Evolutionary conservation across 1,140 invertebrate species (phyloP).

Genomic region (Drosophila pectinifera): DNA sequence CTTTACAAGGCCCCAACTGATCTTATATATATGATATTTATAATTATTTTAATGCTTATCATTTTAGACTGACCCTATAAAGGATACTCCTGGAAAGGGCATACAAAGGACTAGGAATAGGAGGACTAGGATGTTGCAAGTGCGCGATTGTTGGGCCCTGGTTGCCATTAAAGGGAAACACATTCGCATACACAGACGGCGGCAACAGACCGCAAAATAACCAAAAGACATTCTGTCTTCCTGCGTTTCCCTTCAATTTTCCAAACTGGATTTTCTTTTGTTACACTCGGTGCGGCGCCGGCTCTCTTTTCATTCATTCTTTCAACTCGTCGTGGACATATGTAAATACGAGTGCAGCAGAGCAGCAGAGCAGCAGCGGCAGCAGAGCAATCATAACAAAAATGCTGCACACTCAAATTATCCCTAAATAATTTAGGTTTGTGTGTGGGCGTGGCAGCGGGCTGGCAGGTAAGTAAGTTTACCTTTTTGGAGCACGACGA

Average conservation of each 20-base stretch:
- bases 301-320: conserved; percentile 22
- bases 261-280: conserved; percentile 28
- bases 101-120: conserved; percentile 22
- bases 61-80: too few relatives aligned
- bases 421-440: conserved; percentile 80
- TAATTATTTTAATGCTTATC: too few relatives aligned
- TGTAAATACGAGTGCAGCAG: conserved; percentile 69
- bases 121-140: not conserved
- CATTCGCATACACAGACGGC: conserved; percentile 31
- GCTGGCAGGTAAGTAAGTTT: conserved; percentile 17
- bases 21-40: too few relatives aligned
- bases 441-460: conserved; percentile 6
- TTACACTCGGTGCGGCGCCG: not conserved
- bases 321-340: conserved; percentile 68
- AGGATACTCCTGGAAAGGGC: not conserved
- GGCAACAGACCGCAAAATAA: conserved; percentile 47
- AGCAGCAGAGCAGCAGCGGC: not conserved
- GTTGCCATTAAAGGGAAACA: conserved; percentile 41
- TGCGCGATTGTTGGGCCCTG: too few relatives aligned
- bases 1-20: too few relatives aligned
- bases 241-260: conserved; percentile 4
- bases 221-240: conserved; percentile 36
- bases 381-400: conserved; percentile 48
- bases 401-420: conserved; percentile 75
- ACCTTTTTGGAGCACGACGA: conserved; percentile 21